Percentiles rank a stretch among this genome's conserved stretches.
phyloP scores from a whole-genome alignment of 2,888 invertebrate genomes.

The Bhutanitis thaidina region DNA sequence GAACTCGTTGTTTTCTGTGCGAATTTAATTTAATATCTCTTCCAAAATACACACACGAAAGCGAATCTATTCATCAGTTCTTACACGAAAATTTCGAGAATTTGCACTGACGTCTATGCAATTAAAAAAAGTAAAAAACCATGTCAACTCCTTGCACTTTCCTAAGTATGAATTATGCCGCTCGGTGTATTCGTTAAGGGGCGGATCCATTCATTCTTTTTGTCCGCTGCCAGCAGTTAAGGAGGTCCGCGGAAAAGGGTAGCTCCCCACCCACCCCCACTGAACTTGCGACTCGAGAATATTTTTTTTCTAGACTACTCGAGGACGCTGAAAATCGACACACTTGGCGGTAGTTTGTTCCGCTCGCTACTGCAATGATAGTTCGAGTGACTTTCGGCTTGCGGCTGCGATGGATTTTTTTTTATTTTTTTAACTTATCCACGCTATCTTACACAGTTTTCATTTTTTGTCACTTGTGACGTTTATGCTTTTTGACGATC shows the following conservation, averaged over 20 bases:
- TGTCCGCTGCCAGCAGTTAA: constrained; percentile 75
- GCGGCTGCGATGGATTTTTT: constrained; percentile 35
- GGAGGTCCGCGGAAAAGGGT: constrained; percentile 64
- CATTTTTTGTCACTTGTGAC: constrained; percentile 20
- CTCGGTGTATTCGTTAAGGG: constrained; percentile 79
- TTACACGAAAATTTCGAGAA: constrained; percentile 7
- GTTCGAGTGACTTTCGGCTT: constrained; percentile 67
- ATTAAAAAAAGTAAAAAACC: constrained; percentile 41
- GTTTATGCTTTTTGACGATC: constrained; percentile 18
- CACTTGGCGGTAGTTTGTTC: constrained; percentile 76
- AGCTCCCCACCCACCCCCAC: constrained; percentile 43
- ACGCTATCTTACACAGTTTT: constrained; percentile 27
- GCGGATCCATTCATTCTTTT: constrained; percentile 80
- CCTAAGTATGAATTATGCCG: constrained; percentile 80
- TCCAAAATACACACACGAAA: not conserved
- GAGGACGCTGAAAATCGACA: constrained; percentile 75
- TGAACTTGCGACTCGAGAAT: constrained; percentile 75
- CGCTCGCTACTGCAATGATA: constrained; percentile 64
- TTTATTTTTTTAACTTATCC: constrained; percentile 34
- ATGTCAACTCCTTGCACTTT: constrained; percentile 76
- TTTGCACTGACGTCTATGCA: constrained; percentile 22
- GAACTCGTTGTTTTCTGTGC: too few species aligned
- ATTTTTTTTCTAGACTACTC: constrained; percentile 75
- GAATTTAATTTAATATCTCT: not conserved
- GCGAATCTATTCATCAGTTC: not conserved